phyloP scores from a whole-genome alignment of 2,888 invertebrate genomes.

The Cerastis leucographa region DNA sequence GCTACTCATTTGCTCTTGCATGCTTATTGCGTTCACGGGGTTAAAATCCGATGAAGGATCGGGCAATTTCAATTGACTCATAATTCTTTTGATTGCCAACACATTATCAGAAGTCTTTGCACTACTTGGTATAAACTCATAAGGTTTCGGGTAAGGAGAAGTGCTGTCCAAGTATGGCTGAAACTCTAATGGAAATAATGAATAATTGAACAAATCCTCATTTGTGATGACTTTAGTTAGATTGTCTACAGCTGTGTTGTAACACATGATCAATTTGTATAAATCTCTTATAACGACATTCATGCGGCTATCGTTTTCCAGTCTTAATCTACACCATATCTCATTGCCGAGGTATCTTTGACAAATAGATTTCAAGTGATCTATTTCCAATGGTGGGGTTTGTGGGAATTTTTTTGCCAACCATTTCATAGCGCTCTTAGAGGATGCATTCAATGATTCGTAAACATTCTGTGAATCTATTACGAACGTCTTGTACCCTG shows the following conservation, averaged over 20 bases:
- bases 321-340: constrained; percentile 91
- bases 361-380: constrained; percentile 90
- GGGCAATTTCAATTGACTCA: constrained; percentile 91
- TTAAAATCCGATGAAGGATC: constrained; percentile 84
- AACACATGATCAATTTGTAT: constrained; percentile 91
- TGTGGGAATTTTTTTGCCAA: constrained; percentile 87
- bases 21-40: constrained; percentile 80
- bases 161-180: constrained; percentile 87
- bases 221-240: constrained; percentile 91
- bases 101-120: constrained; percentile 90
- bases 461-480: constrained; percentile 76
- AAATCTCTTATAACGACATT: constrained; percentile 89
- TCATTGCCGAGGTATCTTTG: constrained; percentile 91
- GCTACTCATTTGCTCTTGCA: constrained; percentile 86
- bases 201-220: constrained; percentile 90
- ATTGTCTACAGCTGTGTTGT: constrained; percentile 92
- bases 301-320: constrained; percentile 81
- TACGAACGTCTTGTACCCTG: constrained; percentile 81
- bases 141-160: constrained; percentile 91
- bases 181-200: constrained; percentile 92
- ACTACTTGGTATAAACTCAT: constrained; percentile 92
- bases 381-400: constrained; percentile 90
- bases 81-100: constrained; percentile 85
- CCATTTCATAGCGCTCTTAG: constrained; percentile 87
- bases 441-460: constrained; percentile 76